Evolutionary conservation across 2,888 invertebrate genomes (phyloP).

Genomic region (Chrysotoxum bicinctum): DNA sequence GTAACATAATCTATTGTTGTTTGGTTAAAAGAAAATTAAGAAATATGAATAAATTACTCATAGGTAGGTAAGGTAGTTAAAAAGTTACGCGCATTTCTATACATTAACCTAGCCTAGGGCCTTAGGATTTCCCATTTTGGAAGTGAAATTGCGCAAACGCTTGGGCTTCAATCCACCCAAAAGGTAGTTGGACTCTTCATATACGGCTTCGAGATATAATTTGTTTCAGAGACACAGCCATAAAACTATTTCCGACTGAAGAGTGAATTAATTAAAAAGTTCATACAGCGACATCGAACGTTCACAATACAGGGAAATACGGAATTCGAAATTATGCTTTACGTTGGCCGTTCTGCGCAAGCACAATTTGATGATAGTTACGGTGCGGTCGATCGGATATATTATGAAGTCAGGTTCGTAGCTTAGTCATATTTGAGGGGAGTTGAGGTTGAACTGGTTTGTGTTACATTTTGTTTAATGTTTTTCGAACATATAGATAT

Average conservation of each 20-base stretch:
- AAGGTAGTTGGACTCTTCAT: conserved; percentile 53
- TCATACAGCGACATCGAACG: conserved; percentile 68
- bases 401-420: conserved; percentile 13
- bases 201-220: conserved; percentile 55
- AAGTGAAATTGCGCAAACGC: conserved; percentile 60
- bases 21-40: conserved; percentile 5
- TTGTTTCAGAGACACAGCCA: conserved; percentile 62
- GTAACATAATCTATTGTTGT: conserved; percentile 66
- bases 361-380: conserved; percentile 55
- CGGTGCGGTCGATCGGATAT: conserved; percentile 44
- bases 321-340: conserved; percentile 48
- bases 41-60: conserved; percentile 32
- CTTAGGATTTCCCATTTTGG: conserved; percentile 47
- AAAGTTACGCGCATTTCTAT: neutral
- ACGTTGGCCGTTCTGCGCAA: conserved; percentile 41
- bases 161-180: conserved; percentile 30
- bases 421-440: neutral
- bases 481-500: no score
- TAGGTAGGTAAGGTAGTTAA: neutral
- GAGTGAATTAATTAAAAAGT: conserved; percentile 68
- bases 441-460: neutral
- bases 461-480: no score
- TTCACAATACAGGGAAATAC: conserved; percentile 60
- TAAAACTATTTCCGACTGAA: conserved; percentile 70
- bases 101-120: conserved; percentile 13